Conservation (phyloP, 2,888 invertebrate species). For the Meloe dianella region DNA sequence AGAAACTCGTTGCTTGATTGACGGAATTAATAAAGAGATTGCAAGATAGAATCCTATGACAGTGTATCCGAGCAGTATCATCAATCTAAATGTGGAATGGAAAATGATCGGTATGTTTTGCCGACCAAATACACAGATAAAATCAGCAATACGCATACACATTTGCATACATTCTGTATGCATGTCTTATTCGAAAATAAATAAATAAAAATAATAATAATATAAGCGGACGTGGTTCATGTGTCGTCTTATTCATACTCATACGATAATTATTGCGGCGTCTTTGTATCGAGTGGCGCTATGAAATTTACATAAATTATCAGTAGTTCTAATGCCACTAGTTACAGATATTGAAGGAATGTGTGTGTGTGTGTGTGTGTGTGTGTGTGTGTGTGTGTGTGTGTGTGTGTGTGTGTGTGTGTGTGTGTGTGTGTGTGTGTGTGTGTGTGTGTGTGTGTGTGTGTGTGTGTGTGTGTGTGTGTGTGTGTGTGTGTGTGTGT, state of each 20-base stretch:
- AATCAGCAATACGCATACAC: conserved; percentile 21
- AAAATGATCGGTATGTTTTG: conserved; percentile 18
- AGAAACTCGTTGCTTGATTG: conserved; percentile 13
- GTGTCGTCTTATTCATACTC: conserved; percentile 23
- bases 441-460: too few relatives aligned
- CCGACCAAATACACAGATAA: conserved; percentile 17
- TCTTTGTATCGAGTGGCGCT: conserved; percentile 30
- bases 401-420: too few relatives aligned
- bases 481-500: too few relatives aligned
- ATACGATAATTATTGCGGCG: conserved; percentile 29
- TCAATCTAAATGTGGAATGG: conserved; percentile 23
- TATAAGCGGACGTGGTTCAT: conserved; percentile 19
- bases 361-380: background rate
- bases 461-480: too few relatives aligned
- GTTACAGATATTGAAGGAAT: too few relatives aligned
- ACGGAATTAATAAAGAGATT: conserved; percentile 22
- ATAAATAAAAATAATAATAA: background rate
- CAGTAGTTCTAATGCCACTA: conserved; percentile 1
- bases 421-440: too few relatives aligned
- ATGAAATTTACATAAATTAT: conserved; percentile 31
- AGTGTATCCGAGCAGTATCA: background rate
- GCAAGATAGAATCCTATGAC: conserved; percentile 15
- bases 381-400: too few relatives aligned
- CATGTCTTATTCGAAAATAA: background rate
- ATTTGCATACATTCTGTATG: conserved; percentile 1